Evolutionary conservation across 1,140 invertebrate species (phyloP), one percentile per base, ranked within the genome.

Genomic region (Drosophila subpulchrella): DNA sequence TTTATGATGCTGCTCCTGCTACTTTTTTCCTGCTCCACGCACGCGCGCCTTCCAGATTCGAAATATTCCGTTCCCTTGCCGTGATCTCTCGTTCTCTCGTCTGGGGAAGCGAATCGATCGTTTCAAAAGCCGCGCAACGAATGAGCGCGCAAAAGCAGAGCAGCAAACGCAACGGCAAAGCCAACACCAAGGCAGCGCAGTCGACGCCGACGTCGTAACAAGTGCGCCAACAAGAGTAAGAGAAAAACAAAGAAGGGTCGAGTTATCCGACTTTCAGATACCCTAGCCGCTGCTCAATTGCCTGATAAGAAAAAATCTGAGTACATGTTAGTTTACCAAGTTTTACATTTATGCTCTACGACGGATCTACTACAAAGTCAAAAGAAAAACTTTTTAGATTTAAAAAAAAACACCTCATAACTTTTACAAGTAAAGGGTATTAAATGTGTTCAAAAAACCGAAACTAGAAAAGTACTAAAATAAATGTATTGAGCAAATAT

Each of bases 401-500:
- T n/a, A n/a, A n/a, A 13, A 0, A n/a, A 13, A 39, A 39, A 20
- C 20, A 20, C 20, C 2, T 41, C 13, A 2, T n/a, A 41, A n/a
- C 4, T 41, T 17, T 10, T 8, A 17, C 13, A 3, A 7, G 8
- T 12, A 15, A 32, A 51, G 27, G 20, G 46, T 47, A 47, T 47
- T 27, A 27, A n/a, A 2, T 6, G 0, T 46, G 56, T 38, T 24
- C 38, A 32, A 56, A 41, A 50, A 24, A 30, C 47, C 34, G 20
- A 59, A 24, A 65, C 71, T 61, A 77, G 67, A 55, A 77, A 44
- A 74, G 78, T 74, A 77, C 72, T 74, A 73, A 88, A 88, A 88
- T 88, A 83, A 85, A 86, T 88, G 62, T 86, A 82, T 86, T 86
- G 83, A 86, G 83, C 78, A 82, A 86, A 82, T 86, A 86, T 88